Evolutionary conservation across 2,888 invertebrate genomes (phyloP).

Genomic region (Lepidonotus clava): DNA sequence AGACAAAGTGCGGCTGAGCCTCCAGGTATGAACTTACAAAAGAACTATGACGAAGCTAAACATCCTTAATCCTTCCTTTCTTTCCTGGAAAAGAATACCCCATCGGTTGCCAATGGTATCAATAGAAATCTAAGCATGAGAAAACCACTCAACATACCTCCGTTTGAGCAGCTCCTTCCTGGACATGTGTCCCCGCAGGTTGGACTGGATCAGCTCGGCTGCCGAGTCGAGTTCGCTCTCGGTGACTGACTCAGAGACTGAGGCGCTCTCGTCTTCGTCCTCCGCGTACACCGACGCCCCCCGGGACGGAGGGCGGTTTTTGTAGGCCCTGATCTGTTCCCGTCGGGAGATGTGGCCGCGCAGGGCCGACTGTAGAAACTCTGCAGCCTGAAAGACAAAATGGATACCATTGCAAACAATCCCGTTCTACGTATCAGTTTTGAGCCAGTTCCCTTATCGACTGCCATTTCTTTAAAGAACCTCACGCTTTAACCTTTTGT

Average conservation of each 20-base stretch:
- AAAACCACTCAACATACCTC: too few relatives aligned
- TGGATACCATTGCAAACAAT: neutral
- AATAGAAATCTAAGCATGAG: too few relatives aligned
- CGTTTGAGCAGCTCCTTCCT: conserved; percentile 22
- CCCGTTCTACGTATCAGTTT: neutral
- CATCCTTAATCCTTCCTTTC: too few relatives aligned
- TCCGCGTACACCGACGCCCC: conserved; percentile 34
- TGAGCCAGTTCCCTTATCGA: too few relatives aligned
- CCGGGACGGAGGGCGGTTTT: conserved; percentile 30
- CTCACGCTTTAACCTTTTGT: too few relatives aligned
- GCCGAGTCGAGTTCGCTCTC: conserved; percentile 53
- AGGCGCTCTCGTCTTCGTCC: neutral
- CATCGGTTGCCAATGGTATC: too few relatives aligned
- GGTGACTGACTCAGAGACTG: conserved; percentile 30
- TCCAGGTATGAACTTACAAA: too few relatives aligned
- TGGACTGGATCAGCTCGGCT: conserved; percentile 53
- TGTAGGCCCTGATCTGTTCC: conserved; percentile 24
- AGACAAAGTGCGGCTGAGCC: too few relatives aligned
- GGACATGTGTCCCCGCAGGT: conserved; percentile 15
- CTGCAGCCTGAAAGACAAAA: conserved; percentile 60
- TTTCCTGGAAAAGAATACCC: too few relatives aligned
- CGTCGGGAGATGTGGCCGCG: conserved; percentile 71
- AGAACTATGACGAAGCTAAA: too few relatives aligned
- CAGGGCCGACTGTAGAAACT: conserved; percentile 72
- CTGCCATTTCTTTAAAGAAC: too few relatives aligned